Conservation (phyloP, 2,797 vertebrate species). For the Falco berigora region DNA sequence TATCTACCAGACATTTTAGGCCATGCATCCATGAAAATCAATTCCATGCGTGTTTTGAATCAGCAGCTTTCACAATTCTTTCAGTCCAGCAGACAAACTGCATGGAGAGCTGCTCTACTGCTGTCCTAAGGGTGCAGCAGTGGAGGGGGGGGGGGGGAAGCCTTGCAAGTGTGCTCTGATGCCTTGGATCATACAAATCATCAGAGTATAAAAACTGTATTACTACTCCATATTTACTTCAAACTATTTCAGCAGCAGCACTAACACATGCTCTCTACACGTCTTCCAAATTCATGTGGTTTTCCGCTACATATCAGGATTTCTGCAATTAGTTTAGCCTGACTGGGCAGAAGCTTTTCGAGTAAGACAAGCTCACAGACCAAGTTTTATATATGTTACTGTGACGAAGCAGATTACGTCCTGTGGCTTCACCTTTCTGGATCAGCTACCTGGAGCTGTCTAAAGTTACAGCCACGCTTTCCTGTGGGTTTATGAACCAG, state of each 20-base stretch:
- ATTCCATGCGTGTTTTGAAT: accelerated
- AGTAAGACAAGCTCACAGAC: background rate
- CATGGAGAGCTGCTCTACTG: background rate
- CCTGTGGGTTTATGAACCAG: background rate
- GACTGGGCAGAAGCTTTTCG: background rate
- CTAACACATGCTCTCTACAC: background rate
- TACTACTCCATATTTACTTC: background rate
- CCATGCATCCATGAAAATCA: accelerated
- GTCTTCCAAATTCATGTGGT: background rate
- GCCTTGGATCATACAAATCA: background rate
- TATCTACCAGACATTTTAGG: background rate
- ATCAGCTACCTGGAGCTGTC: background rate
- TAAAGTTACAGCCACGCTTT: background rate
- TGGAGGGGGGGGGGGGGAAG: too few species aligned
- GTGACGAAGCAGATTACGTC: background rate
- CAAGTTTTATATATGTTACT: background rate
- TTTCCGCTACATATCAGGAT: background rate
- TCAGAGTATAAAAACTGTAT: background rate
- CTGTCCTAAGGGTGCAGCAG: background rate
- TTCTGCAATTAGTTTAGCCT: background rate
- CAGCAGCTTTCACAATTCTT: background rate
- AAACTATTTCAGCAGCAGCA: background rate
- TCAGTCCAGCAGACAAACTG: background rate
- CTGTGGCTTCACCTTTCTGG: background rate
- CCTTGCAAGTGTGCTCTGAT: accelerated